phyloP scores from a whole-genome alignment of 2,888 invertebrate species.

The Eudasyphora cyanicolor region DNA sequence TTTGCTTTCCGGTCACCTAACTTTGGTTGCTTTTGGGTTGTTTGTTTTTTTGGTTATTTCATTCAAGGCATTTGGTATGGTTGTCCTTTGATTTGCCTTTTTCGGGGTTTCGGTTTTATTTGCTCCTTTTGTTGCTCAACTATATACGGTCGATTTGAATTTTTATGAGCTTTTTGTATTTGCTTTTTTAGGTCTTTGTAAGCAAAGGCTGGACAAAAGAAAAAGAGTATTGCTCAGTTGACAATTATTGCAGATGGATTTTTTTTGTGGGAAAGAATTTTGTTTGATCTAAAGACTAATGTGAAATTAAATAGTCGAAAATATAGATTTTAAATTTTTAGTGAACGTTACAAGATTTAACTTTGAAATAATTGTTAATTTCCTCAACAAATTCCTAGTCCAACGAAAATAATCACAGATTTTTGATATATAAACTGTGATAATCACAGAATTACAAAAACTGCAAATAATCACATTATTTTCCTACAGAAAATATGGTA shows the following conservation, averaged over 20 bases:
- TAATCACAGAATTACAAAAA: too few relatives aligned
- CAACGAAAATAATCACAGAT: too few relatives aligned
- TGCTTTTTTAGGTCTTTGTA: background rate
- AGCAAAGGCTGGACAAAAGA: background rate
- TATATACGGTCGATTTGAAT: background rate
- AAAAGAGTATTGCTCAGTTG: background rate
- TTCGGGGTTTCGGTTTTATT: background rate
- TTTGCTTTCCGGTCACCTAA: conserved; percentile 33
- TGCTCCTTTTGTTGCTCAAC: background rate
- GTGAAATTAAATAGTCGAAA: too few relatives aligned
- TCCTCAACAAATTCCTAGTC: too few relatives aligned
- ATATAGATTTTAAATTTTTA: too few relatives aligned
- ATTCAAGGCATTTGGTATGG: background rate
- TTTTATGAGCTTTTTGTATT: background rate
- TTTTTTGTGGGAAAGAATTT: background rate
- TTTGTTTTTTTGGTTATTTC: background rate
- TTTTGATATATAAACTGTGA: too few relatives aligned
- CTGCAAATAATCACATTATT: too few relatives aligned
- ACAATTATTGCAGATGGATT: background rate
- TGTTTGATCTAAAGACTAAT: background rate
- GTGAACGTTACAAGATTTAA: too few relatives aligned
- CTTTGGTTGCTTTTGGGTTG: conserved; percentile 16
- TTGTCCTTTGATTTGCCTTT: conserved; percentile 5
- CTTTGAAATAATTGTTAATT: too few relatives aligned
- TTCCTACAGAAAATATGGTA: too few relatives aligned